Conservation (phyloP, 2,797 vertebrate species). For the Gobionotothen gibberifrons region DNA sequence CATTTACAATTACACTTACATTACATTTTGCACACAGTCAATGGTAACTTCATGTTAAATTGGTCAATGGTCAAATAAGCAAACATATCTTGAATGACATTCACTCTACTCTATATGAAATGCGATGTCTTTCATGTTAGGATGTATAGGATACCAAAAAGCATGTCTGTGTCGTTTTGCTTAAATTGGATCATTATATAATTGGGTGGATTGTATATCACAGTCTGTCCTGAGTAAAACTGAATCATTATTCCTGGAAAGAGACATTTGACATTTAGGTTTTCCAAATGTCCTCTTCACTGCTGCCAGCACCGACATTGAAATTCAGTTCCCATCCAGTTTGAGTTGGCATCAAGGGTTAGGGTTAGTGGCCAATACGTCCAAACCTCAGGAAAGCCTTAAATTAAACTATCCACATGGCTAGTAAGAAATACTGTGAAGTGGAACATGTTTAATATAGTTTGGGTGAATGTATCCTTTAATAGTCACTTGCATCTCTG, state of each 20-base stretch:
- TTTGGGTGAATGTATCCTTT: neutral
- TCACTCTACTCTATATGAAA: neutral
- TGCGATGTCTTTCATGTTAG: no score
- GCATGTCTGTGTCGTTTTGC: neutral
- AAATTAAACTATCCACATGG: neutral
- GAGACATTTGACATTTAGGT: conserved; percentile 35
- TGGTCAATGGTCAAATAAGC: no score
- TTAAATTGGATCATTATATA: neutral
- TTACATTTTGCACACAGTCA: neutral
- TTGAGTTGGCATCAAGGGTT: neutral
- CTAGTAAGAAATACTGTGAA: neutral
- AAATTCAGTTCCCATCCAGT: conserved; percentile 4
- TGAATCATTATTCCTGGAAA: conserved; percentile 15
- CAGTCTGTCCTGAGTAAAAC: neutral
- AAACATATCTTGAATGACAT: neutral
- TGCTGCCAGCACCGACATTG: neutral
- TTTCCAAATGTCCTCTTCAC: conserved; percentile 22
- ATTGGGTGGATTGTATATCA: neutral
- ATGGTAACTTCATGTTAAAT: neutral
- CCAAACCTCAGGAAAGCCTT: neutral
- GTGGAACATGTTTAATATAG: neutral
- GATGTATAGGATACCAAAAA: neutral
- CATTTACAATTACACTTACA: neutral
- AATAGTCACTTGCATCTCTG: neutral
- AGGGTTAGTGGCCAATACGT: neutral